Conservation (phyloP, 1,140 invertebrate species). For the Helicoverpa zea region DNA sequence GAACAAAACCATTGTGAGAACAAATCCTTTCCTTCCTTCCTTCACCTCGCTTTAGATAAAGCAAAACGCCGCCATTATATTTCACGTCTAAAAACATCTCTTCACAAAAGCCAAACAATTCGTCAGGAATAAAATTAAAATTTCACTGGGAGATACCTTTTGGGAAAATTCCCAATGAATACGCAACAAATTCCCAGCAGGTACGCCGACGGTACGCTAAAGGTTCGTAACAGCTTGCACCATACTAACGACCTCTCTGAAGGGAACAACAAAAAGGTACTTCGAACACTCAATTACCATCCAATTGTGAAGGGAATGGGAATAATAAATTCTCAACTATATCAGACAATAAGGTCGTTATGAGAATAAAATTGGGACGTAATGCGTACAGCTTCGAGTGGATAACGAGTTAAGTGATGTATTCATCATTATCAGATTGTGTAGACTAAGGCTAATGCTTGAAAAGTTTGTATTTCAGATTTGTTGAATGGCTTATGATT, state of each 20-base stretch:
- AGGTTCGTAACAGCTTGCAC: background rate
- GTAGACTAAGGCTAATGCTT: too few species aligned
- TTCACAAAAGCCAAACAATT: background rate
- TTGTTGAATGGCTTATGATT: too few species aligned
- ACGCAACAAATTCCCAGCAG: slow-evolving; percentile 22
- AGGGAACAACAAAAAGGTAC: slow-evolving; percentile 39
- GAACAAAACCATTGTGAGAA: background rate
- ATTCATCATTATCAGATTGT: too few species aligned
- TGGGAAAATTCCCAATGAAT: slow-evolving; percentile 20
- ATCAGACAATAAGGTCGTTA: slow-evolving; percentile 3
- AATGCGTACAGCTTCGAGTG: too few species aligned
- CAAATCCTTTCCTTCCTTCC: background rate
- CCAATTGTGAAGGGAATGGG: slow-evolving; percentile 20
- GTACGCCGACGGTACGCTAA: background rate
- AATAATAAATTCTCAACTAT: slow-evolving; percentile 25
- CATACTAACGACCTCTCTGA: slow-evolving; percentile 31
- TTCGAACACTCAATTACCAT: slow-evolving; percentile 29
- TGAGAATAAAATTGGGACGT: background rate
- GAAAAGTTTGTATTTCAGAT: too few species aligned
- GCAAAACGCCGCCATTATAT: slow-evolving; percentile 11
- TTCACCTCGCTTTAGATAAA: background rate
- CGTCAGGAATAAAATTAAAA: slow-evolving; percentile 10
- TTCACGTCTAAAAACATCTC: background rate
- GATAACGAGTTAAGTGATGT: too few species aligned
- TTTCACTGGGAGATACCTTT: slow-evolving; percentile 10